Evolutionary conservation across 2,797 vertebrate genomes (phyloP).

Genomic region (Oophaga sylvatica): DNA sequence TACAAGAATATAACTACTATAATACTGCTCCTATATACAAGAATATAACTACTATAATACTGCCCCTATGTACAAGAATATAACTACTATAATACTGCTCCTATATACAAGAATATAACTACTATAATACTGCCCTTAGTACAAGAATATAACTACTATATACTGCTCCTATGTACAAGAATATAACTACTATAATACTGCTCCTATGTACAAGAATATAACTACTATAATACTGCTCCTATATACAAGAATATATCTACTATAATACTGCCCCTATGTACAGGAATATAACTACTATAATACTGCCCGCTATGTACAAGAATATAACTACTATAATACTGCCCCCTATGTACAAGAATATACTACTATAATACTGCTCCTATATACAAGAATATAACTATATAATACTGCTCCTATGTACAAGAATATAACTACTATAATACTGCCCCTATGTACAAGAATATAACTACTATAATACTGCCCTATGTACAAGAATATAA

Average conservation of each 20-base stretch:
- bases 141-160: slow-evolving; percentile 9
- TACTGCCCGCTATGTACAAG: not conserved
- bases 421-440: slow-evolving; percentile 21
- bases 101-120: slow-evolving; percentile 3
- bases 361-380: slow-evolving; percentile 11
- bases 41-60: slow-evolving; percentile 9
- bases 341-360: not conserved
- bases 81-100: not conserved
- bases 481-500: slow-evolving; percentile 1
- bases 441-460: not conserved
- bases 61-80: slow-evolving; percentile 11
- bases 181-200: slow-evolving; percentile 3
- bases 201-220: not conserved
- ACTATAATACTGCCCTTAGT: slow-evolving; percentile 1
- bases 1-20: slow-evolving; percentile 15
- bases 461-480: slow-evolving; percentile 12
- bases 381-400: slow-evolving; percentile 8
- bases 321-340: slow-evolving; percentile 21
- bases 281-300: slow-evolving; percentile 3
- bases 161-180: slow-evolving; percentile 3
- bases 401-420: not conserved
- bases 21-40: slow-evolving; percentile 5
- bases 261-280: slow-evolving; percentile 6
- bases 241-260: slow-evolving; percentile 1
- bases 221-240: slow-evolving; percentile 12